A percentile compares a stretch with the other conserved stretches of the same genome.
These are phyloP conservation scores for Tetramorium parvispinum DNA, from an alignment of 1,140 invertebrate species.

Conservation along the genomic window DNA sequence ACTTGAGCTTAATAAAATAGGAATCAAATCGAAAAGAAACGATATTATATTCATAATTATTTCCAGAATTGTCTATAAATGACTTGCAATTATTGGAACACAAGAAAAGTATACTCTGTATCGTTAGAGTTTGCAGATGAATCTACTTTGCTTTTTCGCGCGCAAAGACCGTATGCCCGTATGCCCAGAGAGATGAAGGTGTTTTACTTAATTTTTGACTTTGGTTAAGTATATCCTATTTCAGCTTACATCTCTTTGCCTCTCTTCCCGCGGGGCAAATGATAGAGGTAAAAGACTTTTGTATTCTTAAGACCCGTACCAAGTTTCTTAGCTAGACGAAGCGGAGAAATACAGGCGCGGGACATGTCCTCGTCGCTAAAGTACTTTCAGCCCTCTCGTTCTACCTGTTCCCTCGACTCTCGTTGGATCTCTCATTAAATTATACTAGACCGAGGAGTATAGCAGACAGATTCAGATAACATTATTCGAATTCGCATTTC, in stretches of 20 bases:
- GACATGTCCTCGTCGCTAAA: conserved; percentile 46
- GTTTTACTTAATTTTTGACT: neutral
- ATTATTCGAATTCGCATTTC: conserved; percentile 8
- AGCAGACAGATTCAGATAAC: conserved; percentile 3
- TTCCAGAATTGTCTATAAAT: neutral
- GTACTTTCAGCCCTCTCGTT: conserved; percentile 51
- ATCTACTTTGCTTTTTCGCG: neutral
- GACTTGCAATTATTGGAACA: neutral
- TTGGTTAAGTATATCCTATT: conserved; percentile 4
- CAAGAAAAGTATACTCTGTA: neutral
- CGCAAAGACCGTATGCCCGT: too few relatives aligned
- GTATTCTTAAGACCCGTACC: neutral
- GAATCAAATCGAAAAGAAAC: too few relatives aligned
- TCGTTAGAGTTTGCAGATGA: neutral
- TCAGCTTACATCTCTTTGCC: neutral
- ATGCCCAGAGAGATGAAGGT: neutral
- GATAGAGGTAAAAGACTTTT: conserved; percentile 31
- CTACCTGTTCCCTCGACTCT: neutral
- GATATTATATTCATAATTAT: neutral
- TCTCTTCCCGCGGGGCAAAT: neutral
- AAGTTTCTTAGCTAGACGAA: neutral
- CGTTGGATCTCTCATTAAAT: conserved; percentile 57
- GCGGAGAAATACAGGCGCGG: conserved; percentile 44
- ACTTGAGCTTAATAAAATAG: neutral
- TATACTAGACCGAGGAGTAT: conserved; percentile 18